Conservation (phyloP, 2,888 invertebrate species). For the Volucella inanis region DNA sequence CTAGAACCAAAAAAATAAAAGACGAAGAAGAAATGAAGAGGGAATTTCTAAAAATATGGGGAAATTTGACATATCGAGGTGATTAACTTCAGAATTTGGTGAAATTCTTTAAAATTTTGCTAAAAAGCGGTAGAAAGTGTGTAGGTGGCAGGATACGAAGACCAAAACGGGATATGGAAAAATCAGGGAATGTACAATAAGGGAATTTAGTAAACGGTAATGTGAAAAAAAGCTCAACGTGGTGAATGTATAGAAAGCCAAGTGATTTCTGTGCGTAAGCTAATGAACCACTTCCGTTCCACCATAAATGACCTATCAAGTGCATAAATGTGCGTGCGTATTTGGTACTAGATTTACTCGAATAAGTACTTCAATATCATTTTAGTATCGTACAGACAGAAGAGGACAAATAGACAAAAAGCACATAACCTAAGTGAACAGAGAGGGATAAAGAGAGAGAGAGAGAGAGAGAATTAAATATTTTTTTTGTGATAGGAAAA, state of each 20-base stretch:
- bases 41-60: slow-evolving; percentile 28
- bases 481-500: slow-evolving; percentile 7
- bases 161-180: too few relatives aligned
- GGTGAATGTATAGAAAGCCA: not conserved
- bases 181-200: too few relatives aligned
- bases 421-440: not conserved
- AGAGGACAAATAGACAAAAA: not conserved
- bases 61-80: slow-evolving; percentile 15
- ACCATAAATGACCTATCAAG: slow-evolving; percentile 42
- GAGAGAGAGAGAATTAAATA: not conserved
- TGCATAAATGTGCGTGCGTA: slow-evolving; percentile 27
- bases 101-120: not conserved
- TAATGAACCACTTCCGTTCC: not conserved
- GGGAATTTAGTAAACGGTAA: not conserved
- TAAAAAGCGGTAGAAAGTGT: too few relatives aligned
- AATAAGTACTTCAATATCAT: slow-evolving; percentile 42
- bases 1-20: not conserved
- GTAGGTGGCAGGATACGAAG: too few relatives aligned
- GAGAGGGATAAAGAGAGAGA: not conserved
- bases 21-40: not conserved
- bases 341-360: slow-evolving; percentile 16
- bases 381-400: not conserved
- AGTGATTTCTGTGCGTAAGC: slow-evolving; percentile 16
- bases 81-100: slow-evolving; percentile 11
- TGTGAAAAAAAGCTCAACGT: slow-evolving; percentile 33